Evolutionary conservation across 2,888 invertebrate species (phyloP).

Genomic region (Drosophila affinis): DNA sequence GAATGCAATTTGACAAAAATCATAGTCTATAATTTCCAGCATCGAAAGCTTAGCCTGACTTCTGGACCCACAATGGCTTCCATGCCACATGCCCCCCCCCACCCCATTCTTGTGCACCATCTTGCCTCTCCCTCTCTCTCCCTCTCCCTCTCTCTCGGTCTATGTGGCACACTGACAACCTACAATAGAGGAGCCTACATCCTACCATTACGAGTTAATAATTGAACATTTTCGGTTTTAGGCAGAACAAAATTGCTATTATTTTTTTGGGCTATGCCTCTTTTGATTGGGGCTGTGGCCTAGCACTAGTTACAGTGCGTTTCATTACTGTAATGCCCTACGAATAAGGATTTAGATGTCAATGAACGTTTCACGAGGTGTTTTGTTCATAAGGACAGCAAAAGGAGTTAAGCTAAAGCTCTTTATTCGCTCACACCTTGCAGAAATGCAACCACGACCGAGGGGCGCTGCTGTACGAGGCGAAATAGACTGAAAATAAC

Average conservation of each 20-base stretch:
- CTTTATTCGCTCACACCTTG: too few species aligned
- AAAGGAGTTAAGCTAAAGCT: too few species aligned
- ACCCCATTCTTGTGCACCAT: background rate
- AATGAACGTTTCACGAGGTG: too few species aligned
- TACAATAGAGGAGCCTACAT: conserved; percentile 7
- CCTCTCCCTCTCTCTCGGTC: background rate
- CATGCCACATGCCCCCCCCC: background rate
- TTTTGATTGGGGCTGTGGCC: conserved; percentile 28
- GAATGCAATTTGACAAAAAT: conserved; percentile 55
- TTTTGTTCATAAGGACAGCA: too few species aligned
- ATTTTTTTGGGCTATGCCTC: conserved; percentile 29
- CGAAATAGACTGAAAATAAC: too few species aligned
- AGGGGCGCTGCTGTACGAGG: background rate
- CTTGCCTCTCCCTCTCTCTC: background rate
- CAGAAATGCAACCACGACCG: background rate
- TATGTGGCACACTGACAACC: conserved; percentile 11
- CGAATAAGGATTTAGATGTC: too few species aligned
- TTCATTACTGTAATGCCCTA: background rate
- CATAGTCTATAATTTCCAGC: conserved; percentile 44
- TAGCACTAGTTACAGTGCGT: conserved; percentile 17
- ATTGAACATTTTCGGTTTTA: conserved; percentile 57
- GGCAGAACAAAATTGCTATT: conserved; percentile 45
- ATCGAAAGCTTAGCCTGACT: conserved; percentile 33
- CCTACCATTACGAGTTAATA: conserved; percentile 57
- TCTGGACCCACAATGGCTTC: conserved; percentile 14